Evolutionary conservation across 30 jellyfish, hydroid and myxozoan genomes (phyloP).

Genomic region (Aurelia aurita): DNA sequence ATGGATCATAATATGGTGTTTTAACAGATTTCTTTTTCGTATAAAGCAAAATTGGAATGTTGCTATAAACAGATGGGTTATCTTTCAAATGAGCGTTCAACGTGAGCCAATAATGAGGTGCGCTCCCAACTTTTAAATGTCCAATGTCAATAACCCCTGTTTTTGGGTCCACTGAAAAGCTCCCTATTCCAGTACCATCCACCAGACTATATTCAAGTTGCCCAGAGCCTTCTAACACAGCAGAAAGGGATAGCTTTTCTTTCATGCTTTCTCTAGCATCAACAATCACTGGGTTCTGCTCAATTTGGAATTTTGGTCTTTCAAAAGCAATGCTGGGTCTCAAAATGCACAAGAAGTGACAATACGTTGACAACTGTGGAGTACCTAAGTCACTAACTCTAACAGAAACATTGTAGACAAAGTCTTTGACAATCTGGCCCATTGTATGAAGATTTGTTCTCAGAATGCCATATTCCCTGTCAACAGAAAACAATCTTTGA

Average conservation of each 20-base stretch:
- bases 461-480: conserved; percentile 63
- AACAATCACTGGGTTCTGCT: conserved; percentile 40
- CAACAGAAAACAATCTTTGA: conserved; percentile 47
- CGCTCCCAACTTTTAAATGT: neutral
- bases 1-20: conserved; percentile 74
- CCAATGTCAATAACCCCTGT: conserved; percentile 42
- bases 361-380: conserved; percentile 55
- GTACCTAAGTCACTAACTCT: conserved; percentile 65
- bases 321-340: conserved; percentile 41
- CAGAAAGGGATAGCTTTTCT: conserved; percentile 1
- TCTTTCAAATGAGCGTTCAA: conserved; percentile 86
- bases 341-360: conserved; percentile 41
- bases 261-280: neutral
- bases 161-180: conserved; percentile 60
- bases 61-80: conserved; percentile 74
- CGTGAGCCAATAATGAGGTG: conserved; percentile 89
- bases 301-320: conserved; percentile 57
- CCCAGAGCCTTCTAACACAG: conserved; percentile 59
- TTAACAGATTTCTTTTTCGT: conserved; percentile 1
- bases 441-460: conserved; percentile 44
- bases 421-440: conserved; percentile 16
- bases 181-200: conserved; percentile 95
- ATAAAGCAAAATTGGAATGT: conserved; percentile 70
- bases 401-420: conserved; percentile 40
- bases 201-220: conserved; percentile 75